Percentiles rank a stretch among this genome's conserved stretches.
Conservation (phyloP, 1,140 invertebrate species). For the Drosophila pandora region DNA sequence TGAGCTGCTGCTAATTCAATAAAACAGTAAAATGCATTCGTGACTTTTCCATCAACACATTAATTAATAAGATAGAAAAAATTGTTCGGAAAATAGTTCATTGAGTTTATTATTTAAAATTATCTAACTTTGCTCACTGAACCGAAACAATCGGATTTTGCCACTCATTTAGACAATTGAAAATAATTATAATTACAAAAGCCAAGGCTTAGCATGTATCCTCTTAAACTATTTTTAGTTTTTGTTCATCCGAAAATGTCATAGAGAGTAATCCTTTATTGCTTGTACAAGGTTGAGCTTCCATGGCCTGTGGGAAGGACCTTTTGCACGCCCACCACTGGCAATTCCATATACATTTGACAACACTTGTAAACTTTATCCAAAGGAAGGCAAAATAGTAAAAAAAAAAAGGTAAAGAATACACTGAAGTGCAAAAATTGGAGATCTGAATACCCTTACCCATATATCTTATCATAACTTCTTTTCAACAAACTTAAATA, state of each 20-base stretch:
- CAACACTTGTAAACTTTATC: constrained; percentile 35
- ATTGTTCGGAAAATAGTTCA: constrained; percentile 23
- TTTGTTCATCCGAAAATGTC: constrained; percentile 20
- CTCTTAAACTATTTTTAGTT: neutral
- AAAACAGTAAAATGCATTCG: constrained; percentile 41
- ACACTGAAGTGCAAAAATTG: neutral
- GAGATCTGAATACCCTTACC: neutral
- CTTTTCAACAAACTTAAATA: no score
- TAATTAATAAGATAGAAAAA: constrained; percentile 60
- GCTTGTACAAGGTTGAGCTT: constrained; percentile 46
- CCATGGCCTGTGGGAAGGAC: constrained; percentile 17
- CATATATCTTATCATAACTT: no score
- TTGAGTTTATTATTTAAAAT: constrained; percentile 20
- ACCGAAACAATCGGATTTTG: constrained; percentile 26
- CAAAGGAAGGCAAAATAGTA: constrained; percentile 2
- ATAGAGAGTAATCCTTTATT: constrained; percentile 47
- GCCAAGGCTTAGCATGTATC: neutral
- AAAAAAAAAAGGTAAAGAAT: neutral
- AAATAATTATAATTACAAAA: constrained; percentile 26
- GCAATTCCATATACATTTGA: constrained; percentile 6
- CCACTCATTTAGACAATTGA: neutral
- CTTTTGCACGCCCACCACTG: constrained; percentile 38
- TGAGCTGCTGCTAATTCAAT: constrained; percentile 52
- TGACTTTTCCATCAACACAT: constrained; percentile 42
- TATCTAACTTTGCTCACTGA: constrained; percentile 32